These are phyloP conservation scores for Campylomormyrus tamandua DNA, from an alignment of 2,113 vertebrate species.

Conservation along the genomic window DNA sequence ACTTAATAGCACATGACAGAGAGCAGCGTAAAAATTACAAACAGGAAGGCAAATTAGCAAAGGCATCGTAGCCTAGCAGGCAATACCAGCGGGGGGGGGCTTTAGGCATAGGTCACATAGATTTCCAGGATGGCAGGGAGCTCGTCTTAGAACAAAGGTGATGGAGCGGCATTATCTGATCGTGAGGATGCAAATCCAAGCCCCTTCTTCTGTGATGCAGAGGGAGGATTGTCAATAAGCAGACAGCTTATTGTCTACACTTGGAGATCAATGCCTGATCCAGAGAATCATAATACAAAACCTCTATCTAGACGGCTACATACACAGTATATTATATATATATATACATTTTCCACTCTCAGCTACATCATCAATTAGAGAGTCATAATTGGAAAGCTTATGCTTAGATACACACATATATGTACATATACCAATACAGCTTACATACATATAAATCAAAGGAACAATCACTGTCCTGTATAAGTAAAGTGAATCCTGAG, in stretches of 20 bases:
- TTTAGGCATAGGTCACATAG: neutral
- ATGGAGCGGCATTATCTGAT: neutral
- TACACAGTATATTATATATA: neutral
- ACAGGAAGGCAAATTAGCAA: conserved; percentile 22
- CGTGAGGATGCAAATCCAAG: neutral
- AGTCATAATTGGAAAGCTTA: conserved; percentile 35
- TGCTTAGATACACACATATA: conserved; percentile 1
- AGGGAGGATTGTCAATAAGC: neutral
- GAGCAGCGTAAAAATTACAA: conserved; percentile 32
- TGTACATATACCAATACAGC: neutral
- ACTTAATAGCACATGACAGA: conserved; percentile 32
- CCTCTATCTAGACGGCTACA: neutral
- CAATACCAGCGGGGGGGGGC: neutral
- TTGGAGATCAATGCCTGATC: neutral
- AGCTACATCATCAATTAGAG: conserved; percentile 38
- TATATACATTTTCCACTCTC: neutral
- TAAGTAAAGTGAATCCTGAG: neutral
- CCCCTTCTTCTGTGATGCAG: neutral
- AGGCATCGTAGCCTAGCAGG: neutral
- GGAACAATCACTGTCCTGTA: neutral
- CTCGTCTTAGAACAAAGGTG: neutral
- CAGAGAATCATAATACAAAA: neutral
- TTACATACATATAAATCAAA: neutral
- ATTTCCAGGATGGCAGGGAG: neutral
- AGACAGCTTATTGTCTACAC: neutral